Conservation (phyloP, 2,888 invertebrate species). For the Esperia sulphurella region DNA sequence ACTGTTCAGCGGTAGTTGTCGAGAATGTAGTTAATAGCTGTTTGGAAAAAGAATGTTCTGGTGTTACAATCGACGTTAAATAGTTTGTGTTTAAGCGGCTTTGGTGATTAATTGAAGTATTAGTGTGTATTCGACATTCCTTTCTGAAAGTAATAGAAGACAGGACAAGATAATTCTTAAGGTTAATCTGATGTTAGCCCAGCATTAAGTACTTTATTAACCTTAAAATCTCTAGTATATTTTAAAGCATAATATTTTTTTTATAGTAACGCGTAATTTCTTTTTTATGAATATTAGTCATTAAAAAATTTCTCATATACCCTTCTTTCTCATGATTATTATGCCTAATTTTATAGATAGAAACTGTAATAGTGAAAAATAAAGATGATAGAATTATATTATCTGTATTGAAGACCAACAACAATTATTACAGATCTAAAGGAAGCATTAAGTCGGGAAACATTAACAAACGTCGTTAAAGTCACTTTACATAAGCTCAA, state of each 20-base stretch:
- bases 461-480: slow-evolving; percentile 27
- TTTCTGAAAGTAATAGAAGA: background rate
- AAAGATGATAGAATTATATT: too few relatives aligned
- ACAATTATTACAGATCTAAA: slow-evolving; percentile 1
- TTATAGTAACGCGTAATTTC: too few relatives aligned
- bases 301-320: too few relatives aligned
- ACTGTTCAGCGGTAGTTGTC: slow-evolving; percentile 15
- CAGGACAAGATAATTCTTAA: slow-evolving; percentile 1
- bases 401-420: too few relatives aligned
- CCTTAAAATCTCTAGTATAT: background rate
- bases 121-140: slow-evolving; percentile 13
- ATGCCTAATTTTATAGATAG: too few relatives aligned
- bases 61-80: slow-evolving; percentile 25
- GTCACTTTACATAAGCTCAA: slow-evolving; percentile 42
- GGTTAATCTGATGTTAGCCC: background rate
- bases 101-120: slow-evolving; percentile 29
- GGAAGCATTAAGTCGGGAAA: slow-evolving; percentile 22
- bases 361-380: too few relatives aligned
- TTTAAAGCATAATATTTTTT: too few relatives aligned
- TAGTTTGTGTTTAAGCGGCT: slow-evolving; percentile 19
- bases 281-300: too few relatives aligned
- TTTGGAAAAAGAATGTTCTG: slow-evolving; percentile 20
- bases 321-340: too few relatives aligned
- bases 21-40: slow-evolving; percentile 18
- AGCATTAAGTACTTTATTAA: slow-evolving; percentile 4